phyloP scores from a whole-genome alignment of 92 coral and sea anemone species.

The Phenganax subtilis region DNA sequence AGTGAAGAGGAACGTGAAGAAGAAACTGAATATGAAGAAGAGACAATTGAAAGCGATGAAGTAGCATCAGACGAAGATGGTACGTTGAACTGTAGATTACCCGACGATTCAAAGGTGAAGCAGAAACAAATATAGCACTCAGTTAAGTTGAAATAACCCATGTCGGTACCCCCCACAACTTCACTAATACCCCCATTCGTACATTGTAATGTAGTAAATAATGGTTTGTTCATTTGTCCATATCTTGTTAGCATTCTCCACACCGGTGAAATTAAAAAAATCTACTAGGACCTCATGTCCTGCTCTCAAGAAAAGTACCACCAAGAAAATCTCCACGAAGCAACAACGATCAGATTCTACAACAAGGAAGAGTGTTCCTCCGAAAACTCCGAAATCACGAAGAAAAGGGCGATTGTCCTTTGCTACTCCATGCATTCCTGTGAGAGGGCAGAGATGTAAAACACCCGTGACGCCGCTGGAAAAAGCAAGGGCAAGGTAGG shows the following conservation, averaged over 20 bases:
- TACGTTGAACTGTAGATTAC: neutral
- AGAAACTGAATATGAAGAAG: conserved; percentile 46
- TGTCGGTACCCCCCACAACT: no score
- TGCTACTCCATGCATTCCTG: conserved; percentile 76
- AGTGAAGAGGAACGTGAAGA: conserved; percentile 28
- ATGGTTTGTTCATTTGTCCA: neutral
- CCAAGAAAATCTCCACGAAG: neutral
- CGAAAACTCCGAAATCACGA: conserved; percentile 51
- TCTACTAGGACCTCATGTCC: conserved; percentile 33
- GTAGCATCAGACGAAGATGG: conserved; percentile 17
- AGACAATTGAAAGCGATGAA: conserved; percentile 33
- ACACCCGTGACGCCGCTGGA: conserved; percentile 87
- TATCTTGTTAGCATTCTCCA: neutral
- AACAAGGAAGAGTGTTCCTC: conserved; percentile 27
- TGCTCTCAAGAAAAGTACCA: conserved; percentile 19
- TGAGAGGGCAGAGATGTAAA: conserved; percentile 75
- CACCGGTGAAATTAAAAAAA: conserved; percentile 21
- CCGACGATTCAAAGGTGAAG: no score
- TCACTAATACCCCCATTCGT: neutral
- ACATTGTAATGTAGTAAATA: neutral
- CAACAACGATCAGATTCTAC: conserved; percentile 15
- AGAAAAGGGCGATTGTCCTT: conserved; percentile 33
- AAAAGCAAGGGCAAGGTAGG: conserved; percentile 84
- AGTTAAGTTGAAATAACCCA: no score
- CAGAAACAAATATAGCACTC: no score